phyloP scores from a whole-genome alignment of 2,113 vertebrate species.

The Oreochromis spilurus region DNA sequence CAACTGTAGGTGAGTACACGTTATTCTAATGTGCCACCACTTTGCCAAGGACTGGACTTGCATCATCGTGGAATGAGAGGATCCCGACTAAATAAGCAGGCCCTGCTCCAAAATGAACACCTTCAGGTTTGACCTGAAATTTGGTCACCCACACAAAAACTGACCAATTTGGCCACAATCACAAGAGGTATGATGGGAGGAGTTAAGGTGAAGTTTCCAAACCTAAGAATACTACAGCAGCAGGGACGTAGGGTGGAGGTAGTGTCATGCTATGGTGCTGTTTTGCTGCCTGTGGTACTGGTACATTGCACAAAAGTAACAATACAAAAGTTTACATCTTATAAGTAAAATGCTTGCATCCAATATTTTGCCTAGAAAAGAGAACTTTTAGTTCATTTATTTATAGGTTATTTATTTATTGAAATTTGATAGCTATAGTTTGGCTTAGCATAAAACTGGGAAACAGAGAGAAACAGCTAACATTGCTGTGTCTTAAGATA shows the following conservation, averaged over 20 bases:
- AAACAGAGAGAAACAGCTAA: not conserved
- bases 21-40: not conserved
- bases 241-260: not conserved
- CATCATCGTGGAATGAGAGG: not conserved
- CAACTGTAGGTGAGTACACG: not conserved
- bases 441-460: rapidly evolving
- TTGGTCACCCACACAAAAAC: not conserved
- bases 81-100: not conserved
- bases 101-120: rapidly evolving
- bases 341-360: not conserved
- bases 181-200: not conserved
- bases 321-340: not conserved
- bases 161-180: not conserved
- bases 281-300: not conserved
- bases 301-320: not conserved
- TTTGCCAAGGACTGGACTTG: not conserved
- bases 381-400: not conserved
- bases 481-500: not conserved
- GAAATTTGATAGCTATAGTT: rapidly evolving
- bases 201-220: not conserved
- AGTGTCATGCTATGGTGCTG: not conserved
- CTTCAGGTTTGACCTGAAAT: not conserved
- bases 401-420: not conserved
- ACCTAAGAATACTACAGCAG: not conserved
- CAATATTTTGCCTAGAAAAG: not conserved